These are phyloP conservation scores for Pangasianodon gigas DNA, from an alignment of 2,113 vertebrate species.

Conservation along the genomic window DNA sequence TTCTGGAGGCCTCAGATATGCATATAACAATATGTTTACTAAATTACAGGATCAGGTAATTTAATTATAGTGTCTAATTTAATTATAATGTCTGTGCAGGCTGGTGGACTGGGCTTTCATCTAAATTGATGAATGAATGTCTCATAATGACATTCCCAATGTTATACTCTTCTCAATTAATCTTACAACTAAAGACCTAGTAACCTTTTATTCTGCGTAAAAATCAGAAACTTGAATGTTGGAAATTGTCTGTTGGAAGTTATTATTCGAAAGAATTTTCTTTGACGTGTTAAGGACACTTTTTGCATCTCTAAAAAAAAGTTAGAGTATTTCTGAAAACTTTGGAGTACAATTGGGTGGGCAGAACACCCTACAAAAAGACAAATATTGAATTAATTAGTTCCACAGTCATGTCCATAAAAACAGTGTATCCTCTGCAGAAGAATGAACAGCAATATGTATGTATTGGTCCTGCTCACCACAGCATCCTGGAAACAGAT, in stretches of 20 bases:
- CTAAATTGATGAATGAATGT: not conserved
- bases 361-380: not conserved
- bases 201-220: not conserved
- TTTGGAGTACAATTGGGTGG: not conserved
- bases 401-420: not conserved
- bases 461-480: constrained; percentile 53
- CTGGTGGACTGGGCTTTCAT: not conserved
- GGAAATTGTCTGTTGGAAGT: too few species aligned
- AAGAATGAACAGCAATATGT: not conserved
- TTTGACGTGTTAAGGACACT: not conserved
- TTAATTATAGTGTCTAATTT: not conserved
- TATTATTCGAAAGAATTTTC: not conserved
- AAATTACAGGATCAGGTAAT: not conserved
- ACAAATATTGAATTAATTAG: not conserved
- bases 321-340: too few species aligned
- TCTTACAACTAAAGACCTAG: not conserved
- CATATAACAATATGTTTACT: not conserved
- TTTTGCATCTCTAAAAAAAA: too few species aligned
- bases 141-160: not conserved
- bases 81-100: not conserved
- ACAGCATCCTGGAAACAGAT: constrained; percentile 67
- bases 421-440: not conserved
- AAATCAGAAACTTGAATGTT: too few species aligned
- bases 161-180: not conserved
- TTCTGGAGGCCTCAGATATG: not conserved